Evolutionary conservation across 2,888 invertebrate genomes (phyloP).

Genomic region (Vanessa cardui): DNA sequence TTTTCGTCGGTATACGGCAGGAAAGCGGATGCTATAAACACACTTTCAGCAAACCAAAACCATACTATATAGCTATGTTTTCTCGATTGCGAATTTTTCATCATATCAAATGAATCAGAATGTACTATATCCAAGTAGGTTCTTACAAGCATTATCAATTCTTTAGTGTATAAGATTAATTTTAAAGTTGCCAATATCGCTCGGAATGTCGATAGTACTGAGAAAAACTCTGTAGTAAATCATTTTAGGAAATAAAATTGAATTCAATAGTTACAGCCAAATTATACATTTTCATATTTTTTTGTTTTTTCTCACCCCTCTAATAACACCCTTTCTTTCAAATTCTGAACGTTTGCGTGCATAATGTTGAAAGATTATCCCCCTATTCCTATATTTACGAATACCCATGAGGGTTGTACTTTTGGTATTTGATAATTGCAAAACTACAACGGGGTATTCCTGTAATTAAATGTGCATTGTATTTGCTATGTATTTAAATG

Average conservation of each 20-base stretch:
- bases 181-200: too few species aligned
- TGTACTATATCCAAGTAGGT: too few species aligned
- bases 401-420: not conserved
- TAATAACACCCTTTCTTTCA: not conserved
- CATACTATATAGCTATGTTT: slow-evolving; percentile 49
- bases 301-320: not conserved
- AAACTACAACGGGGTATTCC: not conserved
- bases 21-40: slow-evolving; percentile 82
- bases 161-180: too few species aligned
- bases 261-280: not conserved
- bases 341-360: slow-evolving; percentile 14
- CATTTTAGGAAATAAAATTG: too few species aligned
- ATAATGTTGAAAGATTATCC: slow-evolving; percentile 26
- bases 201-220: too few species aligned
- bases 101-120: not conserved
- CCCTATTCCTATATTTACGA: slow-evolving; percentile 7
- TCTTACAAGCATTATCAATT: too few species aligned
- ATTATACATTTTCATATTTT: not conserved
- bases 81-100: slow-evolving; percentile 28
- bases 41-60: slow-evolving; percentile 67
- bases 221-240: too few species aligned
- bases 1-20: slow-evolving; percentile 78
- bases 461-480: not conserved
- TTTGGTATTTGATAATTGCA: not conserved
- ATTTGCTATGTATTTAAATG: not conserved